These are phyloP conservation scores for Poeciliopsis paucimaculata DNA, from an alignment of 2,797 vertebrate species.

Conservation along the genomic window DNA sequence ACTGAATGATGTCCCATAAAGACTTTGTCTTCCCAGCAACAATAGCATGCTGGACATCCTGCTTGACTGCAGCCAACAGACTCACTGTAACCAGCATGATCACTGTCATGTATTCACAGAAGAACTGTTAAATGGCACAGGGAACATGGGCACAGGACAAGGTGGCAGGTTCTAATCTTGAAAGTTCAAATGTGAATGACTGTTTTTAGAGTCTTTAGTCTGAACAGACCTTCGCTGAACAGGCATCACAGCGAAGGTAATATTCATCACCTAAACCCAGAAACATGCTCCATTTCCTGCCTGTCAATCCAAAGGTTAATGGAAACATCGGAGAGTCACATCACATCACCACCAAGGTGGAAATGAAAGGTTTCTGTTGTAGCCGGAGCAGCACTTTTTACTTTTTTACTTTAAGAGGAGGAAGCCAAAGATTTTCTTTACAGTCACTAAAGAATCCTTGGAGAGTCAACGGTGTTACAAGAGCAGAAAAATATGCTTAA, in stretches of 20 bases:
- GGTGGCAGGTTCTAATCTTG: slow-evolving; percentile 41
- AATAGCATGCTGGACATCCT: not conserved
- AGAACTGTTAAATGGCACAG: slow-evolving; percentile 8
- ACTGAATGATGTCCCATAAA: not conserved
- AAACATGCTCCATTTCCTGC: slow-evolving; percentile 33
- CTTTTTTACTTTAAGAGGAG: slow-evolving; percentile 11
- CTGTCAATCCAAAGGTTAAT: slow-evolving; percentile 49
- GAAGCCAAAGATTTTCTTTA: slow-evolving; percentile 19
- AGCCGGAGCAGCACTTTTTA: slow-evolving; percentile 10
- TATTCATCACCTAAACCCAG: slow-evolving; percentile 28
- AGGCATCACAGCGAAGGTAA: slow-evolving; percentile 26
- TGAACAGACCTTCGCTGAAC: slow-evolving; percentile 4
- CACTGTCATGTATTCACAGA: slow-evolving; percentile 5
- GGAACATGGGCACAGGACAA: slow-evolving; percentile 10
- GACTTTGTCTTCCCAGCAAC: not conserved
- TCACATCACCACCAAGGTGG: not conserved
- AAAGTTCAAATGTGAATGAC: slow-evolving; percentile 36
- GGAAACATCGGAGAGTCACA: slow-evolving; percentile 21
- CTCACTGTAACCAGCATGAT: not conserved
- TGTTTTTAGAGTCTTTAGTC: slow-evolving; percentile 23
- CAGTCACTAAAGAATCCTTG: slow-evolving; percentile 24
- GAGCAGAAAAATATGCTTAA: slow-evolving; percentile 26
- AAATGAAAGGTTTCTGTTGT: slow-evolving; percentile 25
- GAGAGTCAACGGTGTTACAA: slow-evolving; percentile 11
- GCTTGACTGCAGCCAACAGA: not conserved